Conservation (phyloP, 2,797 vertebrate genomes). For the Coendou prehensilis region DNA sequence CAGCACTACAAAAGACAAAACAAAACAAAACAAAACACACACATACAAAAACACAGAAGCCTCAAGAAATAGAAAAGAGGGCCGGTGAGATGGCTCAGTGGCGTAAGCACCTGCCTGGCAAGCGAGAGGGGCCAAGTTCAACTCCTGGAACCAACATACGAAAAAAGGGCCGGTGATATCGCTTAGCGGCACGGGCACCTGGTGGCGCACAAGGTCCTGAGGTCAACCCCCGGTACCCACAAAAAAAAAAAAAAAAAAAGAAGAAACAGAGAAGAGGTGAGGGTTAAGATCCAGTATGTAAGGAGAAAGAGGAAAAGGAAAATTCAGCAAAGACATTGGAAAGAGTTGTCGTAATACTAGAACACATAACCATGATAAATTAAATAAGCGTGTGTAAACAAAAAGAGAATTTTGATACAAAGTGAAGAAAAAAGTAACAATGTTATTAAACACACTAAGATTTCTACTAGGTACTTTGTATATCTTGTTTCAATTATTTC, state of each 20-base stretch:
- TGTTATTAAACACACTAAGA: background rate
- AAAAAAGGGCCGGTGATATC: too few relatives aligned
- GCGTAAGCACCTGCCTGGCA: too few relatives aligned
- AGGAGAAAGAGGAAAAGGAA: background rate
- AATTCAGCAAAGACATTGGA: background rate
- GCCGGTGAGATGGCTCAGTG: too few relatives aligned
- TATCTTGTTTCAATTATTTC: background rate
- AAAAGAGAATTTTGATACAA: background rate
- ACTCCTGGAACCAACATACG: too few relatives aligned
- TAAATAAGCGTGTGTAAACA: background rate
- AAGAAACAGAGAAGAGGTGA: background rate
- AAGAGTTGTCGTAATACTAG: background rate
- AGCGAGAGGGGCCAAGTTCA: too few relatives aligned
- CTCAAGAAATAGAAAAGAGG: background rate
- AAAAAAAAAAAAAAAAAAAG: too few relatives aligned
- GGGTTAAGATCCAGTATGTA: background rate
- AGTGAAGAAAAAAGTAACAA: background rate
- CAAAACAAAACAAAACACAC: too few relatives aligned
- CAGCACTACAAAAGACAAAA: too few relatives aligned
- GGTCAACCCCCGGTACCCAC: too few relatives aligned
- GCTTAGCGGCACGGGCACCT: too few relatives aligned
- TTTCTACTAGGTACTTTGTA: background rate
- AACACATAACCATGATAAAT: background rate
- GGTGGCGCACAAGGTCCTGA: too few relatives aligned
- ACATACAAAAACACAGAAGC: background rate